Conservation (phyloP, 2,888 invertebrate genomes). For the Lithophane semibrunnea region DNA sequence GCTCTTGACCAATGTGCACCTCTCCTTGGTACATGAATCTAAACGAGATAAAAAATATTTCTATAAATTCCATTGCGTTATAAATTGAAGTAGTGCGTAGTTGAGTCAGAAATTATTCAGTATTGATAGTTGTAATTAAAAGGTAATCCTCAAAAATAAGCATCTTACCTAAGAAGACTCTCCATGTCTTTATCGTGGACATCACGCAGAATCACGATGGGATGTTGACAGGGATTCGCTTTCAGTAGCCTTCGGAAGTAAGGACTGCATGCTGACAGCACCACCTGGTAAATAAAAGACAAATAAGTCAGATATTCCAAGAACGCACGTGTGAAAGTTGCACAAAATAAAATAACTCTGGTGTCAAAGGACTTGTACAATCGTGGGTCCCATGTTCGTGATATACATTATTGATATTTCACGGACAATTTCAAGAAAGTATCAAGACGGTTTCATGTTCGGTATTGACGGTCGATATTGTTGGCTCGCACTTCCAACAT, state of each 20-base stretch:
- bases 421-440: slow-evolving; percentile 39
- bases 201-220: slow-evolving; percentile 96
- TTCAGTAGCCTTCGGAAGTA: slow-evolving; percentile 97
- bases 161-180: slow-evolving; percentile 93
- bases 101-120: background rate
- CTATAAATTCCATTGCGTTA: background rate
- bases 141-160: background rate
- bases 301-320: slow-evolving; percentile 22
- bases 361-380: slow-evolving; percentile 14
- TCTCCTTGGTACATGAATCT: slow-evolving; percentile 98
- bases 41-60: slow-evolving; percentile 18
- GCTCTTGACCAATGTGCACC: slow-evolving; percentile 96
- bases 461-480: slow-evolving; percentile 34
- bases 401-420: slow-evolving; percentile 49
- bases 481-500: slow-evolving; percentile 44
- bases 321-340: slow-evolving; percentile 41
- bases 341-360: slow-evolving; percentile 30
- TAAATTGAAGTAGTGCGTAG: background rate
- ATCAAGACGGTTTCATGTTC: slow-evolving; percentile 41
- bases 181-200: slow-evolving; percentile 96
- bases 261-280: slow-evolving; percentile 97
- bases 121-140: background rate
- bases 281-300: slow-evolving; percentile 83
- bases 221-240: slow-evolving; percentile 97
- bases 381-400: slow-evolving; percentile 35